A percentile compares a stretch with the other conserved stretches of the same genome.
Evolutionary conservation across 2,888 invertebrate genomes (phyloP).

Genomic region (Pyrrhopygopsis socrates): DNA sequence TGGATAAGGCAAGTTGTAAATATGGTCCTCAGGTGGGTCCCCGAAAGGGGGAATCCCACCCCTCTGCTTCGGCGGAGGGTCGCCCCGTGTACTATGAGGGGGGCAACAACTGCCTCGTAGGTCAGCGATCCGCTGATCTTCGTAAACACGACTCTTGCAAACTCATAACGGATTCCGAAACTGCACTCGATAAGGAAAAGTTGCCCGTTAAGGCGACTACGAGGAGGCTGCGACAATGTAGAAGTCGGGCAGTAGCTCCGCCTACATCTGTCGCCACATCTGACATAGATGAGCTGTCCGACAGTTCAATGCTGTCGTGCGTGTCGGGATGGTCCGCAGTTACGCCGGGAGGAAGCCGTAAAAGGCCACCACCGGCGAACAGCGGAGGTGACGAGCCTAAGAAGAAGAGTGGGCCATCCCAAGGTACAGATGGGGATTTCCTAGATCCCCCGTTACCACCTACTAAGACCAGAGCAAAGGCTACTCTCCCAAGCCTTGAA

Average conservation of each 20-base stretch:
- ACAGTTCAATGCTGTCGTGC: too few species aligned
- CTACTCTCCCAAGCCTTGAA: neutral
- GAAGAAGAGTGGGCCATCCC: neutral
- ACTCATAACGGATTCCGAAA: neutral
- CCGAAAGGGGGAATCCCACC: slow-evolving; percentile 32
- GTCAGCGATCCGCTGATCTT: slow-evolving; percentile 24
- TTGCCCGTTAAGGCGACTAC: too few species aligned
- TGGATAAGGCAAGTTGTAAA: slow-evolving; percentile 24
- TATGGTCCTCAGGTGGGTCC: slow-evolving; percentile 25
- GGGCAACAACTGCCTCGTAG: slow-evolving; percentile 47
- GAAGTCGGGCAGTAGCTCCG: too few species aligned
- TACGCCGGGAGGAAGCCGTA: too few species aligned
- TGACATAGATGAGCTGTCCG: too few species aligned
- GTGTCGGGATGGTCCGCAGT: too few species aligned
- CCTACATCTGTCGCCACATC: too few species aligned
- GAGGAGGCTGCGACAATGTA: too few species aligned
- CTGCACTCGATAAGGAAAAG: too few species aligned
- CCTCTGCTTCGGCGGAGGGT: slow-evolving; percentile 11
- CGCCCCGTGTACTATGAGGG: slow-evolving; percentile 27
- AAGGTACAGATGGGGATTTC: neutral
- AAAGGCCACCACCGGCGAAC: too few species aligned
- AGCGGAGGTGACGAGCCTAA: neutral
- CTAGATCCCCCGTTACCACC: neutral
- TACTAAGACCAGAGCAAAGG: neutral
- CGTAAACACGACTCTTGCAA: slow-evolving; percentile 21